A percentile compares a stretch with the other conserved stretches of the same genome.
These are phyloP conservation scores for Dasysyrphus albostriatus DNA, from an alignment of 2,888 invertebrate species.

Conservation along the genomic window DNA sequence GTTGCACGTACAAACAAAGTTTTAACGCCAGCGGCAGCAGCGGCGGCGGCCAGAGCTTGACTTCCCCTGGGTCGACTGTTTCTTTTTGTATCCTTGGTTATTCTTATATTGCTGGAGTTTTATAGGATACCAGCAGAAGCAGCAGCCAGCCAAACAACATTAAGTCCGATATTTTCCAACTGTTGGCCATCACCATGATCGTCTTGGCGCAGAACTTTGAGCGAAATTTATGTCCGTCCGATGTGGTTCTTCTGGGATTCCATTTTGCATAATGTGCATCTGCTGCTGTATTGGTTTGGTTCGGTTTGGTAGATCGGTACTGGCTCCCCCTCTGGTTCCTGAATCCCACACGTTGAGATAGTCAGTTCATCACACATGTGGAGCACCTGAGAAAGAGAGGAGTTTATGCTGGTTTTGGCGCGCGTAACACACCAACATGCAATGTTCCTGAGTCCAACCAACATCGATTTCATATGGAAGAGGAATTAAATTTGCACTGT, in stretches of 20 bases:
- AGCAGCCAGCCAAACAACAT: slow-evolving; percentile 36
- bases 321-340: slow-evolving; percentile 3
- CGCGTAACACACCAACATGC: slow-evolving; percentile 67
- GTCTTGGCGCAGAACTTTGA: slow-evolving; percentile 52
- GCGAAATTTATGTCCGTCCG: slow-evolving; percentile 72
- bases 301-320: neutral
- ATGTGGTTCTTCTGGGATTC: slow-evolving; percentile 76
- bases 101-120: slow-evolving; percentile 34
- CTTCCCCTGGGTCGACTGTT: slow-evolving; percentile 30
- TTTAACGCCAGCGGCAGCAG: slow-evolving; percentile 34
- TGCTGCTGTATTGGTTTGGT: slow-evolving; percentile 66
- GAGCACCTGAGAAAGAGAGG: slow-evolving; percentile 46
- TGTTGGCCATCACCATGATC: slow-evolving; percentile 72
- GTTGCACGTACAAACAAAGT: slow-evolving; percentile 46
- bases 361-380: slow-evolving; percentile 64
- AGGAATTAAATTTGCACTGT: slow-evolving; percentile 49
- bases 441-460: slow-evolving; percentile 22
- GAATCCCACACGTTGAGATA: slow-evolving; percentile 19
- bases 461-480: slow-evolving; percentile 44
- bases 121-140: slow-evolving; percentile 49
- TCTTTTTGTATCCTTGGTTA: slow-evolving; percentile 17
- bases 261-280: slow-evolving; percentile 78
- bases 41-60: slow-evolving; percentile 1
- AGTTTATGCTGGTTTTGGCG: slow-evolving; percentile 60
- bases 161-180: slow-evolving; percentile 61